phyloP scores from a whole-genome alignment of 2,797 vertebrate genomes.

The Myiotriccus ornatus region DNA sequence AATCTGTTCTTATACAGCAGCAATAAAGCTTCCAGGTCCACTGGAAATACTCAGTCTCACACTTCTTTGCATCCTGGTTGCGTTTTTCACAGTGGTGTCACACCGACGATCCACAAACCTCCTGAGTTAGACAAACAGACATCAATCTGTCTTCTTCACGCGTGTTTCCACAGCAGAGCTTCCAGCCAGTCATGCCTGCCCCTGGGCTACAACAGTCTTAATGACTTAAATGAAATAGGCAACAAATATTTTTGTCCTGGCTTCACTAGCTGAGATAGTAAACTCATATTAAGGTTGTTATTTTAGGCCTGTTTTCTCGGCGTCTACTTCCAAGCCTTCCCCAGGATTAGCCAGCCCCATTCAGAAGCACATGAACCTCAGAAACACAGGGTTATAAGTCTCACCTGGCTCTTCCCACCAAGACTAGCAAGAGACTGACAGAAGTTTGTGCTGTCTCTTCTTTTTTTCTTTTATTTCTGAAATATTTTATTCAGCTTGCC shows the following conservation, averaged over 20 bases:
- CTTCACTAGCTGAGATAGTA: not conserved
- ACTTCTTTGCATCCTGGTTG: not conserved
- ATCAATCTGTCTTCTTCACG: not conserved
- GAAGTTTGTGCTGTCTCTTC: not conserved
- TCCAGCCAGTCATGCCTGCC: not conserved
- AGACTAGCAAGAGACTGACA: not conserved
- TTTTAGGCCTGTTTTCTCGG: not conserved
- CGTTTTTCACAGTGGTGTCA: accelerated
- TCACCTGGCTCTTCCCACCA: not conserved
- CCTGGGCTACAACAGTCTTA: not conserved
- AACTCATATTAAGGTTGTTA: not conserved
- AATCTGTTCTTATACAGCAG: not conserved
- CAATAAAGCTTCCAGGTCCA: not conserved
- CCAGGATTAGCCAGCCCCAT: not conserved
- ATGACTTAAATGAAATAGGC: not conserved
- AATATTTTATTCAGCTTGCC: constrained; percentile 33
- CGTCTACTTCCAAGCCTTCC: not conserved
- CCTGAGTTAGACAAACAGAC: not conserved
- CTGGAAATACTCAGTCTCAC: not conserved
- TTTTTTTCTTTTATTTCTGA: not conserved
- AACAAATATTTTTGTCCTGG: not conserved
- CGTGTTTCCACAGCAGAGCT: not conserved
- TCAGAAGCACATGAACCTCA: not conserved
- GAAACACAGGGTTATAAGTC: not conserved
- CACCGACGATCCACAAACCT: not conserved